Conservation (phyloP, 2,888 invertebrate species). For the Cryptocephalus moraei region DNA sequence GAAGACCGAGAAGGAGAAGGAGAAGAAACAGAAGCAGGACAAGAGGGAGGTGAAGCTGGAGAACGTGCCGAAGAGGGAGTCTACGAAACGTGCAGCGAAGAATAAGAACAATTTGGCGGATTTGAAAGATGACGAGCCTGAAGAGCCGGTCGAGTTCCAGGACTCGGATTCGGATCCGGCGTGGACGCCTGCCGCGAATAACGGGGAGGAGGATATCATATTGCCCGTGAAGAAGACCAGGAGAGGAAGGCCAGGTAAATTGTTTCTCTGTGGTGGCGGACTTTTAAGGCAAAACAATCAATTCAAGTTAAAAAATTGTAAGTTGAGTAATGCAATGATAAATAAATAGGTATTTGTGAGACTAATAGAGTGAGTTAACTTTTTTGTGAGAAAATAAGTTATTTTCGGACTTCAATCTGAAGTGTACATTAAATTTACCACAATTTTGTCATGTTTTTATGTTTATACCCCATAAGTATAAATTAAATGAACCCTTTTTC, state of each 20-base stretch:
- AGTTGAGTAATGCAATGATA: too few species aligned
- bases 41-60: slow-evolving; percentile 37
- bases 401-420: too few species aligned
- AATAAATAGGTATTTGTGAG: too few species aligned
- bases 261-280: too few species aligned
- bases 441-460: too few species aligned
- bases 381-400: too few species aligned
- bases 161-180: slow-evolving; percentile 58
- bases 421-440: too few species aligned
- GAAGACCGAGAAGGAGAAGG: slow-evolving; percentile 18
- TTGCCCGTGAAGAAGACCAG: slow-evolving; percentile 34
- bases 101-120: slow-evolving; percentile 49
- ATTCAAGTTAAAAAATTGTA: too few species aligned
- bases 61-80: slow-evolving; percentile 48
- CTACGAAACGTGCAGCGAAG: slow-evolving; percentile 54
- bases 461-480: too few species aligned
- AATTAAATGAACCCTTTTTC: too few species aligned
- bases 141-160: slow-evolving; percentile 46
- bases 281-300: neutral
- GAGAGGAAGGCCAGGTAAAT: slow-evolving; percentile 18
- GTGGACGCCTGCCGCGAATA: slow-evolving; percentile 57
- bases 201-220: slow-evolving; percentile 27
- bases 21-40: slow-evolving; percentile 12
- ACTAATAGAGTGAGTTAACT: too few species aligned
- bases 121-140: slow-evolving; percentile 42